A percentile compares a stretch with the other conserved stretches of the same genome.
These are phyloP conservation scores for Narcine bancroftii DNA, from an alignment of 2,113 vertebrate genomes.

Conservation along the genomic window DNA sequence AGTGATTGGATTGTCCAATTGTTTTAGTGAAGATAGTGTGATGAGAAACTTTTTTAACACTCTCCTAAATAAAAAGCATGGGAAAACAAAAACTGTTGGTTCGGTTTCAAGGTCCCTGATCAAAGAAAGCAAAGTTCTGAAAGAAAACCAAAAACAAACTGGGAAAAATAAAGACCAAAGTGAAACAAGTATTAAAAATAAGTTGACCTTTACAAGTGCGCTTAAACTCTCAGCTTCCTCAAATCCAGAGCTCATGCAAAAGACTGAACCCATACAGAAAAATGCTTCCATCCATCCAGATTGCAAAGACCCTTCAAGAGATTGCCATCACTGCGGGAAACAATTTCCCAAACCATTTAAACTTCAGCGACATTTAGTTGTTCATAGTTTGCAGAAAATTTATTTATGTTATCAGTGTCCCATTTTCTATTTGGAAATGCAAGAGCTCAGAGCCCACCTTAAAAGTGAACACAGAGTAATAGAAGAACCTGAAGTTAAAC, in stretches of 20 bases:
- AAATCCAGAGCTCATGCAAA: conserved; percentile 54
- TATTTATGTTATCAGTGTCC: conserved; percentile 89
- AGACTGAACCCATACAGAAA: conserved; percentile 57
- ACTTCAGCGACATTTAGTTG: conserved; percentile 89
- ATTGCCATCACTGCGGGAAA: conserved; percentile 96
- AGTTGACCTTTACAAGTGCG: conserved; percentile 41
- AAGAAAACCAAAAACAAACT: conserved; percentile 49
- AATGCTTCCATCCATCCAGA: conserved; percentile 73
- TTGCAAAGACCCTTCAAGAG: conserved; percentile 90
- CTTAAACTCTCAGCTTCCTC: conserved; percentile 37
- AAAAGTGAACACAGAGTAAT: conserved; percentile 63
- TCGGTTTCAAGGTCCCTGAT: conserved; percentile 40
- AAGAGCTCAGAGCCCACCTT: conserved; percentile 77
- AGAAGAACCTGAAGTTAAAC: conserved; percentile 76
- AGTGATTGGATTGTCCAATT: conserved; percentile 63
- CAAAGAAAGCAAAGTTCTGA: conserved; percentile 49
- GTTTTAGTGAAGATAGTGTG: conserved; percentile 63
- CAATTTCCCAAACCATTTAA: conserved; percentile 97
- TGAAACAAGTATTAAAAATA: conserved; percentile 51
- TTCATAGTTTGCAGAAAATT: conserved; percentile 91
- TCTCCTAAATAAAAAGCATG: conserved; percentile 66
- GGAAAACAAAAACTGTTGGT: conserved; percentile 55
- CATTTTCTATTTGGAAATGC: conserved; percentile 73
- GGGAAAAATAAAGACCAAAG: conserved; percentile 44
- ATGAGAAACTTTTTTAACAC: conserved; percentile 76